These are phyloP conservation scores for Pseudopleuronectes americanus DNA, from an alignment of 2,797 vertebrate species.

Conservation along the genomic window DNA sequence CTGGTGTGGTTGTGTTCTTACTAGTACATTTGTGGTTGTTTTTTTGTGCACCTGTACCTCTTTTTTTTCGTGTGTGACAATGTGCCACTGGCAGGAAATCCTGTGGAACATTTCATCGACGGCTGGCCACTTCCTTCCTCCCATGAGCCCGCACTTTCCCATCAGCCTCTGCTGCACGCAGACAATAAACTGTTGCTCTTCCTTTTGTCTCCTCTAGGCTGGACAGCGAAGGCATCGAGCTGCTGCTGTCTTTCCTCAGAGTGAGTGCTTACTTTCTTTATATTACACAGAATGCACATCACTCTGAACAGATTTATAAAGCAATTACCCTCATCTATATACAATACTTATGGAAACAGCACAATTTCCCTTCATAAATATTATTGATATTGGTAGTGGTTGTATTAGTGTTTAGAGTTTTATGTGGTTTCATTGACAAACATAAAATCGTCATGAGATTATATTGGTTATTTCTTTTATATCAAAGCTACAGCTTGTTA, in stretches of 20 bases:
- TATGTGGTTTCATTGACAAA: background rate
- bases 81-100: slow-evolving; percentile 74
- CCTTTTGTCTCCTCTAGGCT: slow-evolving; percentile 81
- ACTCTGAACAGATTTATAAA: background rate
- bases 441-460: too few relatives aligned
- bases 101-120: slow-evolving; percentile 74
- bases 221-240: slow-evolving; percentile 96
- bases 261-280: slow-evolving; percentile 52
- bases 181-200: slow-evolving; percentile 48
- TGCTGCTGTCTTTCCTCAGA: slow-evolving; percentile 94
- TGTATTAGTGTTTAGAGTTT: background rate
- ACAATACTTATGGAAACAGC: too few relatives aligned
- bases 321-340: too few relatives aligned
- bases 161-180: slow-evolving; percentile 38
- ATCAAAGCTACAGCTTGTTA: too few relatives aligned
- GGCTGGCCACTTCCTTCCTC: slow-evolving; percentile 76
- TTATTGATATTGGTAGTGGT: background rate
- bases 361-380: background rate
- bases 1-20: background rate
- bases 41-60: too few relatives aligned
- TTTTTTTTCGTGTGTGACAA: background rate
- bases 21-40: background rate
- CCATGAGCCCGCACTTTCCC: slow-evolving; percentile 63
- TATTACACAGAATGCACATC: slow-evolving; percentile 20
- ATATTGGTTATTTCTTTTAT: too few relatives aligned